These are phyloP conservation scores for Apostichopus leukothele DNA, from an alignment of 53 echinoderm and acorn worm genomes.

Conservation along the genomic window DNA sequence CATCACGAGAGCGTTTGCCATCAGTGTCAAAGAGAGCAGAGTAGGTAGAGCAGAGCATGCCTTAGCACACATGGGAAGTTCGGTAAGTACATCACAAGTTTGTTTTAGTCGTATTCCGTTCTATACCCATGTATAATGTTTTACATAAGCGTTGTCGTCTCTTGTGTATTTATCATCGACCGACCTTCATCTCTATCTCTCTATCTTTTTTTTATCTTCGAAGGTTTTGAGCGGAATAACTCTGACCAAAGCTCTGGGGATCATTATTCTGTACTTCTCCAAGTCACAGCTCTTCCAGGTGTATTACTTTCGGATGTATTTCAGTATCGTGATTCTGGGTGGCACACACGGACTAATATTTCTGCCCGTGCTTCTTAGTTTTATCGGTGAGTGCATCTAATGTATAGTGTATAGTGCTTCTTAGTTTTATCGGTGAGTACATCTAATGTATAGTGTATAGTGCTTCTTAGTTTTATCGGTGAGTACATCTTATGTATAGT, in stretches of 20 bases:
- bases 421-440: slow-evolving; percentile 88
- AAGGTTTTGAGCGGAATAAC: slow-evolving; percentile 97
- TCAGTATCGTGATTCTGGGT: slow-evolving; percentile 90
- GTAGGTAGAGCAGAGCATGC: slow-evolving; percentile 80
- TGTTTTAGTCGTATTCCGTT: background rate
- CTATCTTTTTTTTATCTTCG: background rate
- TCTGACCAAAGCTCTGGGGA: slow-evolving; percentile 87
- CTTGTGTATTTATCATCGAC: too few relatives aligned
- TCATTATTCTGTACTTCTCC: slow-evolving; percentile 92
- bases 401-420: background rate
- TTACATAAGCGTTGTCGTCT: too few relatives aligned
- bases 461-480: too few relatives aligned
- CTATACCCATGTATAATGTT: too few relatives aligned
- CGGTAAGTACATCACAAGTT: slow-evolving; percentile 62
- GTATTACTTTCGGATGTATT: slow-evolving; percentile 98
- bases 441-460: too few relatives aligned
- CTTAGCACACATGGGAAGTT: slow-evolving; percentile 91
- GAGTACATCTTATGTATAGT: too few relatives aligned
- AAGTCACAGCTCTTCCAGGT: slow-evolving; percentile 95
- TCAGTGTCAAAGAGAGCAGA: slow-evolving; percentile 70
- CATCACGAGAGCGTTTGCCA: slow-evolving; percentile 85
- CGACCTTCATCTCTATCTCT: background rate
- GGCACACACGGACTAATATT: slow-evolving; percentile 92
- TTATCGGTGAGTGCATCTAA: slow-evolving; percentile 64
- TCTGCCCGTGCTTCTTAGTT: slow-evolving; percentile 90